Conservation (phyloP, 1,140 invertebrate species). For the Propsilocerus akamusi region DNA sequence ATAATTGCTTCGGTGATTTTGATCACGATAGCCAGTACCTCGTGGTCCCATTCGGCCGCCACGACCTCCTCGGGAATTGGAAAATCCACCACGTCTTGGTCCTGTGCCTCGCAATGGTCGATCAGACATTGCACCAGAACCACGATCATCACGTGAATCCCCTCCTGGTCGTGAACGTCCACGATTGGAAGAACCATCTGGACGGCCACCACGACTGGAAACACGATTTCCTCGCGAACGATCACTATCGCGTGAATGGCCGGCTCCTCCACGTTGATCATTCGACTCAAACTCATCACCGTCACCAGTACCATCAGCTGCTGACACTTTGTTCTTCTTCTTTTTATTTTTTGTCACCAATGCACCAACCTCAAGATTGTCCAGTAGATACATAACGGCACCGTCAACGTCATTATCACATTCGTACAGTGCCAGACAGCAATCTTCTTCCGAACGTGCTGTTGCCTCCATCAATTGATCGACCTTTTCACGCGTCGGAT, state of each 20-base stretch:
- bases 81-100: constrained; percentile 30
- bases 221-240: constrained; percentile 21
- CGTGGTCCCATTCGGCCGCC: constrained; percentile 30
- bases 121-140: constrained; percentile 26
- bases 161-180: constrained; percentile 25
- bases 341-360: constrained; percentile 68
- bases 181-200: constrained; percentile 8
- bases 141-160: constrained; percentile 29
- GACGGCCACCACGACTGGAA: constrained; percentile 12
- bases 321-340: constrained; percentile 55
- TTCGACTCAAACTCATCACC: constrained; percentile 1
- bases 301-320: constrained; percentile 25
- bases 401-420: constrained; percentile 56
- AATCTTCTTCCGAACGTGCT: constrained; percentile 59
- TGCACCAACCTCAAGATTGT: constrained; percentile 44
- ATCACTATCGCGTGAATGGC: constrained; percentile 20
- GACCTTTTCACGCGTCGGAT: constrained; percentile 51
- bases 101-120: constrained; percentile 28
- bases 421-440: constrained; percentile 63
- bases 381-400: constrained; percentile 58
- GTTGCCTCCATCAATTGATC: constrained; percentile 65
- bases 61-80: constrained; percentile 33
- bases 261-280: constrained; percentile 8
- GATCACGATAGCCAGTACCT: constrained; percentile 28
- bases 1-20: constrained; percentile 13